Conservation (phyloP, 1,140 invertebrate genomes). For the Trissolcus basalis region DNA sequence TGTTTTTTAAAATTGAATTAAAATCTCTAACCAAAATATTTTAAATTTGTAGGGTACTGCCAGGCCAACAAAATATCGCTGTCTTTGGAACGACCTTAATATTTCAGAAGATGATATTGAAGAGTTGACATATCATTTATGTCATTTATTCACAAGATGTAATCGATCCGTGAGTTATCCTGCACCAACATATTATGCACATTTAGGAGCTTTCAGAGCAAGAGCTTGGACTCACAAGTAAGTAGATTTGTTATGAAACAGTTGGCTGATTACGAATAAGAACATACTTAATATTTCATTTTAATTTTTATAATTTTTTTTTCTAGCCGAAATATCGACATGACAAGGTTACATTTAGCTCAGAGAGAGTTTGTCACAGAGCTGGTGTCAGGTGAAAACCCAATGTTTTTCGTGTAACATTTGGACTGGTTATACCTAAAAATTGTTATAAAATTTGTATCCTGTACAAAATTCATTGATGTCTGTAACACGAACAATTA, state of each 20-base stretch:
- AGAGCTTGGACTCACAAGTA: conserved; percentile 79
- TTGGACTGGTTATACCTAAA: too few relatives aligned
- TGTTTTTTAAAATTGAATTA: too few relatives aligned
- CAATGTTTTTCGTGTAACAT: conserved; percentile 6
- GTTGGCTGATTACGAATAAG: neutral
- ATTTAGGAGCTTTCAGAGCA: conserved; percentile 90
- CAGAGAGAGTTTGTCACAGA: neutral
- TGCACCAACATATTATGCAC: conserved; percentile 95
- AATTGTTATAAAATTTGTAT: too few relatives aligned
- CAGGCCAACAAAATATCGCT: conserved; percentile 91
- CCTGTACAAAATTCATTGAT: too few relatives aligned
- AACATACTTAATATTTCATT: too few relatives aligned
- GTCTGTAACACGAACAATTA: too few relatives aligned
- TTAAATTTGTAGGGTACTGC: conserved; percentile 85
- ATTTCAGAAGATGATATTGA: conserved; percentile 88
- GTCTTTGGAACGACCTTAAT: conserved; percentile 87
- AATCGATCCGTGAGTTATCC: conserved; percentile 93
- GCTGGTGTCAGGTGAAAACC: neutral
- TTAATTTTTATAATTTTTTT: conserved; percentile 3
- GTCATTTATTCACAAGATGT: conserved; percentile 92
- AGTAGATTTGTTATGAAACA: conserved; percentile 33
- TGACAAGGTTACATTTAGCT: neutral
- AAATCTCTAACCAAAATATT: neutral
- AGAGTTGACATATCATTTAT: conserved; percentile 89
- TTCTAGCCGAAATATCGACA: neutral